Conservation (phyloP, 2,113 vertebrate genomes). For the Kryptolebias marmoratus region DNA sequence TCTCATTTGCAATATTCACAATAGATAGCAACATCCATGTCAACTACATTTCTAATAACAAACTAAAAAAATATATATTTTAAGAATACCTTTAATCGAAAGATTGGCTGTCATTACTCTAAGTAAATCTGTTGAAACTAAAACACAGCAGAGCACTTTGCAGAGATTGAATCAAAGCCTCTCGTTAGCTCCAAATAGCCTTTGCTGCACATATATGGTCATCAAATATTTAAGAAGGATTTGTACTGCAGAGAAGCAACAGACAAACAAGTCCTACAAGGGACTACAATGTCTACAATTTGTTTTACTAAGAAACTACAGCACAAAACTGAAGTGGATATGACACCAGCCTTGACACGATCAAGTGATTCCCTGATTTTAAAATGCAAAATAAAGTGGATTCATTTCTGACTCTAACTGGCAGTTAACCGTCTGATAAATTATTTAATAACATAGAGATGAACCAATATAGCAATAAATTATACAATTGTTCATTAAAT, state of each 20-base stretch:
- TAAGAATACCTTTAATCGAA: not conserved
- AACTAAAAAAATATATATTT: not conserved
- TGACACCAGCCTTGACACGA: not conserved
- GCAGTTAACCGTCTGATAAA: conserved; percentile 30
- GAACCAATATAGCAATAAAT: conserved; percentile 42
- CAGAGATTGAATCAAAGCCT: conserved; percentile 33
- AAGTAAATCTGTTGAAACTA: conserved; percentile 13
- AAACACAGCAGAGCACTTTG: conserved; percentile 17
- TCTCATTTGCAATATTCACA: not conserved
- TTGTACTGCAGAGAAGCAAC: conserved; percentile 20
- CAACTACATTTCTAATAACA: not conserved
- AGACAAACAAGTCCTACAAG: conserved; percentile 20
- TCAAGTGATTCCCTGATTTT: not conserved
- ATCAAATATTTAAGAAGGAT: conserved; percentile 50
- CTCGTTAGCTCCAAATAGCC: conserved; percentile 29
- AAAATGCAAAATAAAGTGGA: not conserved
- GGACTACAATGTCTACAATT: not conserved
- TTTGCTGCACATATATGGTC: conserved; percentile 30
- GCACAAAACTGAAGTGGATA: not conserved
- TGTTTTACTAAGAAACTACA: not conserved
- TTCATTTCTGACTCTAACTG: conserved; percentile 16
- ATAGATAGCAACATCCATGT: not conserved
- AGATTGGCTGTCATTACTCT: not conserved
- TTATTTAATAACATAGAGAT: conserved; percentile 17
- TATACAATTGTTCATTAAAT: conserved; percentile 64